These are phyloP conservation scores for Hypercompe scribonia DNA, from an alignment of 2,888 invertebrate species.

Conservation along the genomic window DNA sequence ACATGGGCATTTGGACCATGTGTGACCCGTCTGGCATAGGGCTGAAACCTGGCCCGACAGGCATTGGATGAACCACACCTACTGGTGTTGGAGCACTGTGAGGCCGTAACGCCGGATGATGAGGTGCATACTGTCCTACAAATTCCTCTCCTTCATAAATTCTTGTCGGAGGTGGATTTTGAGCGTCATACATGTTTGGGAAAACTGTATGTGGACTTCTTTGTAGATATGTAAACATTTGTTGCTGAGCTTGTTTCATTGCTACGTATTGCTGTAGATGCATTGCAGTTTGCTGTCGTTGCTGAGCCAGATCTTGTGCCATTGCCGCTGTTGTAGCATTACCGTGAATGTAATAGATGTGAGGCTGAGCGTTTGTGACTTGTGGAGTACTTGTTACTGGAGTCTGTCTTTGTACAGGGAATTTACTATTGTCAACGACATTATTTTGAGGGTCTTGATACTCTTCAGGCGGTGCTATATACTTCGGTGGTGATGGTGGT, in stretches of 20 bases:
- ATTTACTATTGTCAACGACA: constrained; percentile 65
- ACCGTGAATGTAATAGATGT: constrained; percentile 82
- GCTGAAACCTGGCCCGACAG: constrained; percentile 67
- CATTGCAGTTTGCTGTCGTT: constrained; percentile 82
- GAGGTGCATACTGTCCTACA: constrained; percentile 65
- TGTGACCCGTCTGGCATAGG: constrained; percentile 72
- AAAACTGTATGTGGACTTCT: constrained; percentile 80
- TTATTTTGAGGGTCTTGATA: constrained; percentile 82
- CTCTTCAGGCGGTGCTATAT: constrained; percentile 81
- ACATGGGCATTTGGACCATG: constrained; percentile 80
- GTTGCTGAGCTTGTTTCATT: constrained; percentile 85
- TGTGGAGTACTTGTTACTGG: constrained; percentile 59
- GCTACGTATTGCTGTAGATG: constrained; percentile 84
- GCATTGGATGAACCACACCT: constrained; percentile 73
- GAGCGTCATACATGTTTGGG: constrained; percentile 73
- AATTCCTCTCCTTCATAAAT: constrained; percentile 76
- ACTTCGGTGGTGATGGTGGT: constrained; percentile 79
- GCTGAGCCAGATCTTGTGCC: constrained; percentile 75
- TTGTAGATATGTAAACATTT: constrained; percentile 81
- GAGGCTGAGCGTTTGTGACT: constrained; percentile 64
- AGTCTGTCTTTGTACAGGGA: constrained; percentile 59
- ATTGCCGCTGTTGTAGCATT: constrained; percentile 67
- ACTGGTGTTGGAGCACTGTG: constrained; percentile 78
- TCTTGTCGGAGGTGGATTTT: constrained; percentile 63
- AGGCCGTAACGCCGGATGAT: constrained; percentile 72